Conservation (phyloP, 1,140 invertebrate species). For the Nasonia vitripennis region DNA sequence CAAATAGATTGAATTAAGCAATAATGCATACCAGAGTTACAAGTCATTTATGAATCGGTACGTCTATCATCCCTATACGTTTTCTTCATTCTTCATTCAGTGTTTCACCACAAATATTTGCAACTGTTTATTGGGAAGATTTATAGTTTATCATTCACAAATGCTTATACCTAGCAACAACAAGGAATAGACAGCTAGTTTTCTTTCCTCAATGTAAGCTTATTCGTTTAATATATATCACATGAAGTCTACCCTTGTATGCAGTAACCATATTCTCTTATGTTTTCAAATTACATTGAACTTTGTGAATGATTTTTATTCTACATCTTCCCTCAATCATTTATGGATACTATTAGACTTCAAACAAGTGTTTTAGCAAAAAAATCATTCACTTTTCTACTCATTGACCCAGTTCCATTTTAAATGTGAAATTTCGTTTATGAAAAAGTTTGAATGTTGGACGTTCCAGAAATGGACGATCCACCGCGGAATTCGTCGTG, state of each 20-base stretch:
- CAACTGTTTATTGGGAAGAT: slow-evolving; percentile 7
- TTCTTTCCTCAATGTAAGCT: too few relatives aligned
- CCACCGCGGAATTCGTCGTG: slow-evolving; percentile 85
- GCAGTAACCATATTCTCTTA: too few relatives aligned
- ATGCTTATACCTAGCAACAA: not conserved
- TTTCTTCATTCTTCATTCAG: not conserved
- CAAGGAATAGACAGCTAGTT: not conserved
- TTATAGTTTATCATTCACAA: slow-evolving; percentile 29
- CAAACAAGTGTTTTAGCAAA: slow-evolving; percentile 5
- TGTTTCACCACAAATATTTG: not conserved
- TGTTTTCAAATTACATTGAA: not conserved
- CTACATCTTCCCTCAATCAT: slow-evolving; percentile 22
- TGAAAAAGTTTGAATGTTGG: slow-evolving; percentile 65
- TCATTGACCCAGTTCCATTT: slow-evolving; percentile 21
- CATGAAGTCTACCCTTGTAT: too few relatives aligned
- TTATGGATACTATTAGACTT: slow-evolving; percentile 2
- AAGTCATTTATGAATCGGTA: not conserved
- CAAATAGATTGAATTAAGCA: not conserved
- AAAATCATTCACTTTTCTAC: slow-evolving; percentile 23
- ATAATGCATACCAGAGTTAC: not conserved
- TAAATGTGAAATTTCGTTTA: slow-evolving; percentile 35
- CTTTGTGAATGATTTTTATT: slow-evolving; percentile 34
- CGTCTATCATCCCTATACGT: not conserved
- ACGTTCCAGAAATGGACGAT: slow-evolving; percentile 86
- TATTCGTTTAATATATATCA: too few relatives aligned